phyloP scores from a whole-genome alignment of 2,888 invertebrate genomes.

The Drosophila demipolita region DNA sequence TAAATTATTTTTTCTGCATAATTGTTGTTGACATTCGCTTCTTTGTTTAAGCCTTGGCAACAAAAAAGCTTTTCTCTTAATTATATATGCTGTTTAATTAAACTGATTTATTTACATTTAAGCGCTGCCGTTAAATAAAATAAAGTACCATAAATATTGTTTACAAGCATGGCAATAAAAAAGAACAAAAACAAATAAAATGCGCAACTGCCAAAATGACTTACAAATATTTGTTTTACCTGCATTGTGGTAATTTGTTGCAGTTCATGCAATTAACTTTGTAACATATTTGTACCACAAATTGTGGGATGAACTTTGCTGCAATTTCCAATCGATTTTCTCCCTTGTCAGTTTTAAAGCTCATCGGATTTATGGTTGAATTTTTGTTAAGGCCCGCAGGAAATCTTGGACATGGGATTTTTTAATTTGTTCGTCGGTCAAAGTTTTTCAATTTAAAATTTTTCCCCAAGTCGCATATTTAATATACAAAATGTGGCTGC shows the following conservation, averaged over 20 bases:
- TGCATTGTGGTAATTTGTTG: conserved; percentile 2
- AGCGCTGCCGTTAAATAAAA: conserved; percentile 34
- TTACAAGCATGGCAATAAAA: conserved; percentile 21
- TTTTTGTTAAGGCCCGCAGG: conserved; percentile 28
- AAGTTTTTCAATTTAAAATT: conserved; percentile 78
- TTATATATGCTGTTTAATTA: conserved; percentile 35
- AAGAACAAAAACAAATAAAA: conserved; percentile 24
- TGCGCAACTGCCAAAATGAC: conserved; percentile 32
- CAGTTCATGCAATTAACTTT: conserved; percentile 45
- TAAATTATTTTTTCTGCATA: background rate
- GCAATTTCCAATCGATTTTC: conserved; percentile 37
- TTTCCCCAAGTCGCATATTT: conserved; percentile 64
- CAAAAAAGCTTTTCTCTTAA: conserved; percentile 9
- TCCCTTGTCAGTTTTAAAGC: conserved; percentile 44
- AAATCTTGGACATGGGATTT: conserved; percentile 43
- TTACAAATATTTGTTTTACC: conserved; percentile 47
- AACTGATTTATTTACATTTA: conserved; percentile 50
- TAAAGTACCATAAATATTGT: conserved; percentile 40
- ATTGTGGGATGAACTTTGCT: conserved; percentile 8
- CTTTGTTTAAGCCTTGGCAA: background rate
- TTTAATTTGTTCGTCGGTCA: conserved; percentile 71
- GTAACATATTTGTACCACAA: conserved; percentile 38
- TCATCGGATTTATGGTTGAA: conserved; percentile 52
- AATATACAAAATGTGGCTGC: conserved; percentile 69
- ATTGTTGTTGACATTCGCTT: background rate